These are phyloP conservation scores for Dorcus hopei DNA, from an alignment of 2,888 invertebrate species.

Conservation along the genomic window DNA sequence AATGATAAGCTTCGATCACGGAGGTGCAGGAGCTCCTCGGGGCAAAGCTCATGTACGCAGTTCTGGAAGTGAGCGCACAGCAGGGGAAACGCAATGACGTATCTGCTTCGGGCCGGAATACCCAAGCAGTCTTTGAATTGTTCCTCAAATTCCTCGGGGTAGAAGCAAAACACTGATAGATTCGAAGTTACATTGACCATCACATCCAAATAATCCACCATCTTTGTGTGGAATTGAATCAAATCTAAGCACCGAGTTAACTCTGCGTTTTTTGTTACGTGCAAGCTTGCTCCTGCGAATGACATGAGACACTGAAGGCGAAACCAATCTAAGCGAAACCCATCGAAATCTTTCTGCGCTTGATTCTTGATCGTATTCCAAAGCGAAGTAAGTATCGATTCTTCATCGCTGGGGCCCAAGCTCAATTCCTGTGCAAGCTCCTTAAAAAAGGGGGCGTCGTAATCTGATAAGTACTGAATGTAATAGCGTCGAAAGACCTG, in stretches of 20 bases:
- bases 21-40: conserved; percentile 96
- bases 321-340: conserved; percentile 92
- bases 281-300: conserved; percentile 73
- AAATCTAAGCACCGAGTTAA: conserved; percentile 91
- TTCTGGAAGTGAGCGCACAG: conserved; percentile 98
- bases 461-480: conserved; percentile 93
- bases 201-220: conserved; percentile 97
- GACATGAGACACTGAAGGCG: conserved; percentile 93
- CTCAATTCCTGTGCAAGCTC: conserved; percentile 77
- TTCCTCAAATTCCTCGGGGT: conserved; percentile 93
- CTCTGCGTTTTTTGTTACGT: conserved; percentile 79
- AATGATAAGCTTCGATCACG: conserved; percentile 92
- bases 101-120: conserved; percentile 97
- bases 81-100: conserved; percentile 94
- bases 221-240: conserved; percentile 94
- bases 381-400: conserved; percentile 86
- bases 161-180: conserved; percentile 96
- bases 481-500: conserved; percentile 76
- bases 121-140: conserved; percentile 99
- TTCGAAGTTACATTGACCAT: conserved; percentile 96
- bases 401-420: conserved; percentile 91
- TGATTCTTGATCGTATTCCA: conserved; percentile 84
- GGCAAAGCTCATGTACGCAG: conserved; percentile 96
- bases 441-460: conserved; percentile 90
- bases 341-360: conserved; percentile 90